Base-by-base conservation (phyloP, 2,113 vertebrate species). In the Lophotis ruficrista region DNA sequence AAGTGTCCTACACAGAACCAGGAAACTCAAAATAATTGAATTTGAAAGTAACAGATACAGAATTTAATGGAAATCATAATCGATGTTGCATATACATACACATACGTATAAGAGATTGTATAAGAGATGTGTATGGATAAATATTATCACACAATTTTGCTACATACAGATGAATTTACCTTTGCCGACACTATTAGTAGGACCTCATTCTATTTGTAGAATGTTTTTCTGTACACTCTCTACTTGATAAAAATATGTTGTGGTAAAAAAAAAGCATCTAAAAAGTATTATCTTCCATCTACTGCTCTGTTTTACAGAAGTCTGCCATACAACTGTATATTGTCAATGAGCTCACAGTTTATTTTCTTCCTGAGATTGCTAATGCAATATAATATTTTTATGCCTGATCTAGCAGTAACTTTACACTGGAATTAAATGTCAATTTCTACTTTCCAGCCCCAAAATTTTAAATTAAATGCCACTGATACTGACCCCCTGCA, bases 391-490 rank as follows among this genome's bases (percentile, higher is more conserved):
- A 96, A 96, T 93, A 94, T 77, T 94, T 88, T 94, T 90, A 80
- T 94, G 57, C 81, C 84, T 96, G 64, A 89, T 83, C 90, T 84
- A 93, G 66, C n/a, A 86, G 73, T 93, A 96, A 80, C 87, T 97
- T 96, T 96, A 97, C 51, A 94, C 65, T 97, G 83, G 83, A 97
- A 92, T 98, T 95, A 94, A 96, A 96, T 80, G 86, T 92, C 84
- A 92, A 90, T 91, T 96, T 94, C 92, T 96, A 84, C 93, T 93
- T 96, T 64, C 65, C 73, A 89, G 68, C 31, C 75, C 80, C 92
- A 93, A 95, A 93, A 88, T 84, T 78, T 96, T 83, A 97, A 96
- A 97, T 87, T 94, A 83, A 93, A 96, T 10, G 41, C 78, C 85
- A 94, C 21, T 91, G 72, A 91, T 83, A 93, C 54, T 5, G 35